phyloP scores from a whole-genome alignment of 1,140 invertebrate species.

The Oryzaephilus surinamensis region DNA sequence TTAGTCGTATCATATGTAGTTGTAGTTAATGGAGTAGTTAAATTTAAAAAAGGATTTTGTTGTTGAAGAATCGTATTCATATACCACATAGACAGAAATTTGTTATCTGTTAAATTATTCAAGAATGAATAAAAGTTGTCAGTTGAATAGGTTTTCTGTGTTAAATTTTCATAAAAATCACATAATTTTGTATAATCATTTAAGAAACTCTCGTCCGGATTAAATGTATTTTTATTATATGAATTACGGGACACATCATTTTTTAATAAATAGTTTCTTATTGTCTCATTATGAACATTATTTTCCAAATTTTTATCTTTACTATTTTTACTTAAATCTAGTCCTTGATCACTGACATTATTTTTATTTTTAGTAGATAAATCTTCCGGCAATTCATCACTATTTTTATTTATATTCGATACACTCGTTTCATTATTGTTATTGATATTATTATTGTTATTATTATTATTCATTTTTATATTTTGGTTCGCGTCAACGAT shows the following conservation, averaged over 20 bases:
- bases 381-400: constrained; percentile 23
- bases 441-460: constrained; percentile 15
- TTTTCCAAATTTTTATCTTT: constrained; percentile 15
- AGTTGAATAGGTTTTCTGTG: constrained; percentile 15
- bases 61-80: constrained; percentile 42
- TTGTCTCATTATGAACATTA: constrained; percentile 20
- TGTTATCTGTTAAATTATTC: constrained; percentile 41
- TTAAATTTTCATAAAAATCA: constrained; percentile 15
- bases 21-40: constrained; percentile 2
- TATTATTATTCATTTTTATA: constrained; percentile 12
- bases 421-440: constrained; percentile 8
- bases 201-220: constrained; percentile 9
- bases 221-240: constrained; percentile 25
- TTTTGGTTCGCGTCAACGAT: constrained; percentile 11
- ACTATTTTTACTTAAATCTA: constrained; percentile 22
- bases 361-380: constrained; percentile 24
- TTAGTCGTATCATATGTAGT: constrained; percentile 1
- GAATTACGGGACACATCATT: constrained; percentile 13
- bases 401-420: constrained; percentile 11
- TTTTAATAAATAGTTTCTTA: constrained; percentile 25
- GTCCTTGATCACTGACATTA: constrained; percentile 10
- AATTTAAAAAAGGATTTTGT: constrained; percentile 23
- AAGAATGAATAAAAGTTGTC: constrained; percentile 34
- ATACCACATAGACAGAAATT: constrained; percentile 48
- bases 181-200: constrained; percentile 1